Percentiles rank a stretch among this genome's conserved stretches.
Conservation (phyloP, 2,113 vertebrate genomes). For the Paraplagusia blochii region DNA sequence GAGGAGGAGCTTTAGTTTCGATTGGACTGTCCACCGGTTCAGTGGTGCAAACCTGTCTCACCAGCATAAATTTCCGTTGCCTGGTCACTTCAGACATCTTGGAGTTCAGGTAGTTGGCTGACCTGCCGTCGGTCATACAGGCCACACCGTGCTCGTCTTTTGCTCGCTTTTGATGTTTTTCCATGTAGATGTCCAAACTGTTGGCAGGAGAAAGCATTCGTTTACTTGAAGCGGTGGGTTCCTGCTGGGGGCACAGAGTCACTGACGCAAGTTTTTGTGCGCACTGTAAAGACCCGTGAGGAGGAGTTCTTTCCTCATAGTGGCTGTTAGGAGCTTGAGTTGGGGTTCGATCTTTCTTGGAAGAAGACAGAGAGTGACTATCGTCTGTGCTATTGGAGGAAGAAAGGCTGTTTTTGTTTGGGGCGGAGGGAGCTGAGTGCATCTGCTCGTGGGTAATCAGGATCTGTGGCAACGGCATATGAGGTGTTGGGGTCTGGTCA, state of each 20-base stretch:
- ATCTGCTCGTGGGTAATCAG: constrained; percentile 90
- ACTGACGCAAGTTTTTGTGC: constrained; percentile 83
- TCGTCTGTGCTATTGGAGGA: constrained; percentile 69
- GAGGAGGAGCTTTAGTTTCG: constrained; percentile 75
- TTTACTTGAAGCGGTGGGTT: constrained; percentile 91
- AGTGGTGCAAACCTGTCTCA: constrained; percentile 91
- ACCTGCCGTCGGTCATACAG: constrained; percentile 79
- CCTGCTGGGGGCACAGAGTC: constrained; percentile 88
- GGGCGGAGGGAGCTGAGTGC: constrained; percentile 57
- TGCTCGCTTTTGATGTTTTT: constrained; percentile 95
- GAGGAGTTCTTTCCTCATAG: constrained; percentile 58
- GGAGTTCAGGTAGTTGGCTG: constrained; percentile 72
- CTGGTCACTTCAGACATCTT: constrained; percentile 80
- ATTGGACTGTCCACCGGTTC: constrained; percentile 85
- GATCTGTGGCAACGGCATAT: constrained; percentile 85
- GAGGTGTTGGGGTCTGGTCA: constrained; percentile 74
- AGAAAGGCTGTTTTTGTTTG: constrained; percentile 69
- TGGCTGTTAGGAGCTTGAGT: constrained; percentile 45
- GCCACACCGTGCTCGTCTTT: constrained; percentile 93
- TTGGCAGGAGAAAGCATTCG: constrained; percentile 98
- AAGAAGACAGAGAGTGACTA: constrained; percentile 63
- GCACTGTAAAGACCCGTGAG: constrained; percentile 70
- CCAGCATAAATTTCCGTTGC: constrained; percentile 88
- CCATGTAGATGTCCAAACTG: constrained; percentile 98
- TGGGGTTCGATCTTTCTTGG: constrained; percentile 68